phyloP scores from a whole-genome alignment of 2,888 invertebrate genomes.

The Drosophila subquinaria region DNA sequence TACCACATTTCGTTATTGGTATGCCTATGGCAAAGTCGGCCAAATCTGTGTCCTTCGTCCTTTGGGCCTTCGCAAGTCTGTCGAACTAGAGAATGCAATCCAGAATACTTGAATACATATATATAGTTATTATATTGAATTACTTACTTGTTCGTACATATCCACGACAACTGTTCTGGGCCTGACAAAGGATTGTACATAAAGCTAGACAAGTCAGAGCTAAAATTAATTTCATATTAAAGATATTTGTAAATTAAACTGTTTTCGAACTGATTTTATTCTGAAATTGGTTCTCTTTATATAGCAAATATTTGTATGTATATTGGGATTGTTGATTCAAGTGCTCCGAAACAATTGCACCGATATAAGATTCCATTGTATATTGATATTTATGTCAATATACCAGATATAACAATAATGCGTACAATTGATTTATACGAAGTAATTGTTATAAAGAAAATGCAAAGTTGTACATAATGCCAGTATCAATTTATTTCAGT shows the following conservation, averaged over 20 bases:
- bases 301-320: not conserved
- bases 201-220: not conserved
- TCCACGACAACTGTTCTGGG: conserved; percentile 21
- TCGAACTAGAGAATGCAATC: not conserved
- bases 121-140: not conserved
- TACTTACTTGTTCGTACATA: conserved; percentile 20
- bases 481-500: not conserved
- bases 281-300: not conserved
- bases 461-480: not conserved
- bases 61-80: not conserved
- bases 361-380: not conserved
- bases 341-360: not conserved
- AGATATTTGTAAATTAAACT: not conserved
- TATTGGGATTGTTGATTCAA: not conserved
- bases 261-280: not conserved
- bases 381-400: no score
- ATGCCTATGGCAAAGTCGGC: conserved; percentile 1
- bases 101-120: not conserved
- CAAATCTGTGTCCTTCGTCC: conserved; percentile 11
- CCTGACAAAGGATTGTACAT: not conserved
- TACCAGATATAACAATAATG: no score
- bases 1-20: conserved; percentile 26
- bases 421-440: no score
- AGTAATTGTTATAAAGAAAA: not conserved
- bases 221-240: conserved; percentile 7